A percentile compares a stretch with the other conserved stretches of the same genome.
These are phyloP conservation scores for Salpingus planirostris DNA, from an alignment of 2,888 invertebrate species.

Conservation along the genomic window DNA sequence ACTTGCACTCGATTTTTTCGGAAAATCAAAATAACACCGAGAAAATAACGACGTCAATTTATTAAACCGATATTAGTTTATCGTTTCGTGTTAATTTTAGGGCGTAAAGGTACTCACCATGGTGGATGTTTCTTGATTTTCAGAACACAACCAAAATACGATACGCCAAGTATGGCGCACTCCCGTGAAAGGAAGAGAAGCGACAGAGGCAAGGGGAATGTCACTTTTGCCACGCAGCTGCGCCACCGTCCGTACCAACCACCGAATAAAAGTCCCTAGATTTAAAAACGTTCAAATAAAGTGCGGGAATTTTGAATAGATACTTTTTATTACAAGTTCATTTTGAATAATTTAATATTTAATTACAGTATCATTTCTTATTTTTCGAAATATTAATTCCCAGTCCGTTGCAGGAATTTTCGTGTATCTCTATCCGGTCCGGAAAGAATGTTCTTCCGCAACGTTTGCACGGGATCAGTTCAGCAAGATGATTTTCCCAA, in stretches of 20 bases:
- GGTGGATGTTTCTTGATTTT: constrained; percentile 77
- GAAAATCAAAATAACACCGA: neutral
- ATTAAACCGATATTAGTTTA: no score
- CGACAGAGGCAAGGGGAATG: neutral
- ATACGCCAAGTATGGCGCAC: constrained; percentile 86
- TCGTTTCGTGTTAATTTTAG: constrained; percentile 4
- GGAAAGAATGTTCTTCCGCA: constrained; percentile 57
- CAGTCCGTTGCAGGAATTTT: constrained; percentile 18
- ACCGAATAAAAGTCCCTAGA: constrained; percentile 2
- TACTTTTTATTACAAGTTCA: neutral
- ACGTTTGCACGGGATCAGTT: constrained; percentile 48
- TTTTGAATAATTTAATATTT: neutral
- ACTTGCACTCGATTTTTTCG: neutral
- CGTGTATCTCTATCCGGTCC: constrained; percentile 45
- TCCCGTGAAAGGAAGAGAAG: constrained; percentile 59
- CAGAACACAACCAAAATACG: constrained; percentile 60
- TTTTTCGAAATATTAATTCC: constrained; percentile 2
- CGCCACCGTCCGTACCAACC: constrained; percentile 4
- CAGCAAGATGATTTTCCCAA: constrained; percentile 48
- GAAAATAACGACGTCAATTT: neutral
- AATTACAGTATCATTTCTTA: constrained; percentile 4
- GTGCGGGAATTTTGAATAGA: neutral
- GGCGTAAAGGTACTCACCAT: constrained; percentile 54
- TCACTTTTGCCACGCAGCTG: neutral
- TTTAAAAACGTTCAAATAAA: neutral